Base-by-base conservation (phyloP, 2,888 invertebrate species). In the Sialis fuliginosa region DNA sequence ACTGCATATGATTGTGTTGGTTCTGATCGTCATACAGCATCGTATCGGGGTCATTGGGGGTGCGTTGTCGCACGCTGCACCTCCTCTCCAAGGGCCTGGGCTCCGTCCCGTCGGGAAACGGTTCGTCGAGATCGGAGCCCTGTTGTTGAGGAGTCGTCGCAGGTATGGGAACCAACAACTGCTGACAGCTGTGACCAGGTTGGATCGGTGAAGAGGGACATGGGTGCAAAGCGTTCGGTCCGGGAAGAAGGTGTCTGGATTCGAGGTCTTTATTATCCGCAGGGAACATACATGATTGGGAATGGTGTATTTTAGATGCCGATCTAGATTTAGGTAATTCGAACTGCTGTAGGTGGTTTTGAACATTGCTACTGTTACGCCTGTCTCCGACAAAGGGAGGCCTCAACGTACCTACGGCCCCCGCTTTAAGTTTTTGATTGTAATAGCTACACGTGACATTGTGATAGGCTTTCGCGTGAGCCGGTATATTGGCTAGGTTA, bases 51-150 rank as follows among this genome's bases (percentile, higher is more conserved):
- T 65, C 65, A 50, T 64, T 65, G 60, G 52, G 63, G 64, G 52
- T 61, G 65, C 66, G 70, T 59, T 68, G 64, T 58, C 62, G 69
- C 63, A 68, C 70, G 60, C 69, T 66, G 62, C 60, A 69, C 60
- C 62, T 62, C 60, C 62, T 55, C 52, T 66, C 65, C 54, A 64
- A 50, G 47, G 61, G 59, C 9, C 58, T 47, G 9, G 46, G 45
- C n/a, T 47, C 45, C 74, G 60, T 67, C 74, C 62, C 62, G 74
- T 58, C 64, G 74, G 62, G 68, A 56, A 68, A 67, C 68, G 66
- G 41, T 68, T 66, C 46, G 68, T 54, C 56, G 67, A 69, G 59
- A 69, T 69, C 60, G 68, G 69, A 60, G 13, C 39, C 22, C 37
- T 45, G 22, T 39, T 45, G 34, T 39, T 39, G 6, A 37, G 13